Evolutionary conservation across 2,113 vertebrate species (phyloP).

Genomic region (Chaetorhynchus papuensis): DNA sequence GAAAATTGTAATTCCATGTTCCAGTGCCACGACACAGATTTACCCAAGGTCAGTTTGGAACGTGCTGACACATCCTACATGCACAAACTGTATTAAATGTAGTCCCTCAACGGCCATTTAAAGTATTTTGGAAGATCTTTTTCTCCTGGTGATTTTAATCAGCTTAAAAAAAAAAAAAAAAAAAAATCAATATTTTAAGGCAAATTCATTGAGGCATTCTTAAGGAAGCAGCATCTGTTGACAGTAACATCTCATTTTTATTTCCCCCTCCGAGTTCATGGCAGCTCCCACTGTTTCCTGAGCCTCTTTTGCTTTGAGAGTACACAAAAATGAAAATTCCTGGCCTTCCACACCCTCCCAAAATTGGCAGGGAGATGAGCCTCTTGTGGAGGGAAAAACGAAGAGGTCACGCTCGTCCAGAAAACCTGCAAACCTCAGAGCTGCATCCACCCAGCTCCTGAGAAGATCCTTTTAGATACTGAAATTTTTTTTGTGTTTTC

Average conservation of each 20-base stretch:
- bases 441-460: neutral
- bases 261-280: neutral
- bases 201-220: neutral
- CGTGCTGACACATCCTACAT: neutral
- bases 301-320: neutral
- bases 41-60: neutral
- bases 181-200: neutral
- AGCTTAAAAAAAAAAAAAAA: neutral
- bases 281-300: neutral
- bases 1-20: neutral
- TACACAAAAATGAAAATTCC: neutral
- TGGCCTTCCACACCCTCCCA: slow-evolving; percentile 28
- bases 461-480: neutral
- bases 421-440: neutral
- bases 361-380: neutral
- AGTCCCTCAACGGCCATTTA: neutral
- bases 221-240: neutral
- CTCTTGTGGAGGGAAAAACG: neutral
- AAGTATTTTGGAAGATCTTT: neutral
- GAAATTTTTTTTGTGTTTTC: neutral
- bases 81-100: neutral
- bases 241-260: neutral
- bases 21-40: neutral
- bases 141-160: neutral
- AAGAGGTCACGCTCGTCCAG: neutral